These are phyloP conservation scores for Platanista minor DNA, from an alignment of 2,113 vertebrate species.

Conservation along the genomic window DNA sequence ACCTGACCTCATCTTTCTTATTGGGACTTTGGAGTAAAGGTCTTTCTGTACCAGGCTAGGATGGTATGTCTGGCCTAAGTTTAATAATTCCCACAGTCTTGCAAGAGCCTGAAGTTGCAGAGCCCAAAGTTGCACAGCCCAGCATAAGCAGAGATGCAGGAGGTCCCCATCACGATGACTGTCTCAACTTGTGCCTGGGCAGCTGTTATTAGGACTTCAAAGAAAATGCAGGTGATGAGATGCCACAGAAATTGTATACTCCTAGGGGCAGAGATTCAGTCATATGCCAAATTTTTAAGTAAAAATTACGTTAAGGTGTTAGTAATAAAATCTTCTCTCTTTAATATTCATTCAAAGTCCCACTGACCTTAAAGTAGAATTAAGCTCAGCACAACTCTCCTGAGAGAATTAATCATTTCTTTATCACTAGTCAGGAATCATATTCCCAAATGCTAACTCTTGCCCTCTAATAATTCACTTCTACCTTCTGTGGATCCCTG, in stretches of 20 bases:
- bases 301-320: constrained; percentile 49
- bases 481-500: constrained; percentile 41
- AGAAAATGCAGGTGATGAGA: background rate
- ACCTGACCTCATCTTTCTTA: background rate
- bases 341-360: constrained; percentile 56
- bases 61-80: background rate
- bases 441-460: constrained; percentile 65
- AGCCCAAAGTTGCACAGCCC: background rate
- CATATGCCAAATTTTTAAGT: constrained; percentile 15
- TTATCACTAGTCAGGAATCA: constrained; percentile 61
- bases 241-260: background rate
- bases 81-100: background rate
- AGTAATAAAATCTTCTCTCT: constrained; percentile 45
- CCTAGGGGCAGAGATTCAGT: background rate
- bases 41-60: background rate
- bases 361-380: constrained; percentile 61
- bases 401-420: constrained; percentile 66
- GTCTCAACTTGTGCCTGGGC: background rate
- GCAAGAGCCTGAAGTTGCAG: background rate
- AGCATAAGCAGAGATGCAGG: background rate
- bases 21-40: background rate
- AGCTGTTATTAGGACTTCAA: background rate
- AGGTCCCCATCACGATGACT: background rate
- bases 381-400: constrained; percentile 54
- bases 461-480: constrained; percentile 53